phyloP scores from a whole-genome alignment of 2,797 vertebrate genomes.

The Galagoides demidoff region DNA sequence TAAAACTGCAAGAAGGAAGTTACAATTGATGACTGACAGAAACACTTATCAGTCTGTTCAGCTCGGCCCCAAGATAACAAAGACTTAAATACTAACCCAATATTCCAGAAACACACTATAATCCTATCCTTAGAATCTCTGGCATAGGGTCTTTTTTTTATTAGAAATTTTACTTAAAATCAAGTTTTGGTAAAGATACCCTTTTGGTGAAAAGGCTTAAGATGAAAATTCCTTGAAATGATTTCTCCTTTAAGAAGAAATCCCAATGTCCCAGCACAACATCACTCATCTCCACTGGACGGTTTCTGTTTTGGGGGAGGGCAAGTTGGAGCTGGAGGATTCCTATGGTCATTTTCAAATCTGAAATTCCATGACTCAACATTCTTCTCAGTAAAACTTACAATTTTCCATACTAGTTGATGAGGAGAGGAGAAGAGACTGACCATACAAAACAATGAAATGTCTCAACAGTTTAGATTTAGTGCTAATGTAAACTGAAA shows the following conservation, averaged over 20 bases:
- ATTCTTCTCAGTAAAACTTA: constrained; percentile 31
- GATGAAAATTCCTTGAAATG: neutral
- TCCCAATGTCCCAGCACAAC: neutral
- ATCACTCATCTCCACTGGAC: neutral
- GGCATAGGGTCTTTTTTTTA: neutral
- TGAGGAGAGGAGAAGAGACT: neutral
- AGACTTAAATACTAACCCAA: neutral
- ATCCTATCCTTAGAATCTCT: neutral
- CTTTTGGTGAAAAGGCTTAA: neutral
- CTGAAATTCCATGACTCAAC: constrained; percentile 6
- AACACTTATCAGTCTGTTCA: neutral
- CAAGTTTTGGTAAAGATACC: neutral
- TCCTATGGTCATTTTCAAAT: neutral
- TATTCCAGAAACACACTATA: neutral
- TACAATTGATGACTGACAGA: neutral
- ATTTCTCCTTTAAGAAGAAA: neutral
- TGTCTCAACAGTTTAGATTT: neutral
- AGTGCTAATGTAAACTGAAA: neutral
- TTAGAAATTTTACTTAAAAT: constrained; percentile 30
- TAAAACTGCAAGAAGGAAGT: neutral
- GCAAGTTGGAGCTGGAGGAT: neutral
- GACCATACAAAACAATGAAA: neutral
- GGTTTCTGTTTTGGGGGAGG: no score
- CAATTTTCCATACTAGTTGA: neutral
- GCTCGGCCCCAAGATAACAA: neutral